Percentiles rank a stretch among this genome's conserved stretches.
These are phyloP conservation scores for Adelosebastes latens DNA, from an alignment of 2,797 vertebrate species.

Conservation along the genomic window DNA sequence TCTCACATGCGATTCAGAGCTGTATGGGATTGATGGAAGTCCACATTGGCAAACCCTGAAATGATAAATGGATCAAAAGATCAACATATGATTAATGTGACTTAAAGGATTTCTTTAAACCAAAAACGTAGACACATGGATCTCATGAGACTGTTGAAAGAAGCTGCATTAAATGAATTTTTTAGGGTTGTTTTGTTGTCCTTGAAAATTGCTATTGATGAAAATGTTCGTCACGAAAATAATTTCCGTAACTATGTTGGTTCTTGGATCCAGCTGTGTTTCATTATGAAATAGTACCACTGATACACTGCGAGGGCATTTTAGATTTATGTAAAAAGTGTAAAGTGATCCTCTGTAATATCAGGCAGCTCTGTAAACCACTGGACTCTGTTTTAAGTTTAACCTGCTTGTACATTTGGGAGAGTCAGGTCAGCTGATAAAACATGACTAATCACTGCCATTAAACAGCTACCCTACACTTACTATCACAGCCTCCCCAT, in stretches of 20 bases:
- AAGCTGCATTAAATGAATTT: neutral
- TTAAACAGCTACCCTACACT: neutral
- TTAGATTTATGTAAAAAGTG: conserved; percentile 1
- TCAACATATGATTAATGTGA: conserved; percentile 41
- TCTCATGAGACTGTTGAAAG: conserved; percentile 22
- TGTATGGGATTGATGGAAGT: conserved; percentile 19
- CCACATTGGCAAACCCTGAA: conserved; percentile 18
- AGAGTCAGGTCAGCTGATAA: conserved; percentile 25
- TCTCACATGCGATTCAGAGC: conserved; percentile 40
- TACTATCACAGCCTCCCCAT: conserved; percentile 5
- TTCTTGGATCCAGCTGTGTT: conserved; percentile 47
- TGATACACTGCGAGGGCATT: neutral
- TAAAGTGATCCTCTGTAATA: conserved; percentile 8
- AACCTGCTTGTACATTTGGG: conserved; percentile 6
- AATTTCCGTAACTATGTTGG: conserved; percentile 13
- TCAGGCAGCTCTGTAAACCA: neutral
- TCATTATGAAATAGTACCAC: conserved; percentile 34
- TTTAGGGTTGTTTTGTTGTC: conserved; percentile 35
- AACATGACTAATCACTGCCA: conserved; percentile 15
- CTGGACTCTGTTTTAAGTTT: neutral
- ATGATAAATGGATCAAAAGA: conserved; percentile 41
- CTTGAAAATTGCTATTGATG: neutral
- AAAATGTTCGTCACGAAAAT: conserved; percentile 41
- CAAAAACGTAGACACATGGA: conserved; percentile 24
- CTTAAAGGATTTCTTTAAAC: conserved; percentile 28